These are phyloP conservation scores for Tympanoctomys barrerae DNA, from an alignment of 2,797 vertebrate species.

Conservation along the genomic window DNA sequence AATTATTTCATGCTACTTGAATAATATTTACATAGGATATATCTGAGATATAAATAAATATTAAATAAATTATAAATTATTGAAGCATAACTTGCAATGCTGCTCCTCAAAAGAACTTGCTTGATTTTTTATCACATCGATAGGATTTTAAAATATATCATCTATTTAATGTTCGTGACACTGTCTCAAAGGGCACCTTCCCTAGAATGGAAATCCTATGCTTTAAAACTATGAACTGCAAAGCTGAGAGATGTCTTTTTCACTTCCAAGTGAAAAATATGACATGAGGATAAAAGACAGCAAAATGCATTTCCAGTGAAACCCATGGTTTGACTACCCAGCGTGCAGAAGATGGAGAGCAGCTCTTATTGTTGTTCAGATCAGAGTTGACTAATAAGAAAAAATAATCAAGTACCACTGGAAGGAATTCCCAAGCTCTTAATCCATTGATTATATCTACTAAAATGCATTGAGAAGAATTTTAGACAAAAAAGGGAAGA, in stretches of 20 bases:
- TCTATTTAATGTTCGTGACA: slow-evolving; percentile 5
- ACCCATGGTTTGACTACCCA: neutral
- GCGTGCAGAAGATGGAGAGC: neutral
- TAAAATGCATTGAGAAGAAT: neutral
- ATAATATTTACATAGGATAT: slow-evolving; percentile 31
- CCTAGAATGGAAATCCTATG: neutral
- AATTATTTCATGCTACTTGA: slow-evolving; percentile 28
- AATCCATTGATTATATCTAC: neutral
- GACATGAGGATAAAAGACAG: slow-evolving; percentile 11
- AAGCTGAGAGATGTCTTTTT: neutral
- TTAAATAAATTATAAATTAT: slow-evolving; percentile 53
- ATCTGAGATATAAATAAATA: slow-evolving; percentile 21
- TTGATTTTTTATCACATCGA: neutral
- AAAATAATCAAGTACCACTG: neutral
- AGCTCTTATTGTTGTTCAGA: neutral
- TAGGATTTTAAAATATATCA: slow-evolving; percentile 14
- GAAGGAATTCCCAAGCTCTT: slow-evolving; percentile 37
- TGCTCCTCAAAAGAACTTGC: neutral
- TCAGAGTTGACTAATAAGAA: neutral
- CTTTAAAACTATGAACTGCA: slow-evolving; percentile 39
- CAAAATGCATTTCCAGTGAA: slow-evolving; percentile 11
- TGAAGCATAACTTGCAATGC: slow-evolving; percentile 21
- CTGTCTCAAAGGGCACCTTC: slow-evolving; percentile 17
- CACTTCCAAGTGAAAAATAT: neutral
- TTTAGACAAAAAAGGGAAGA: neutral